Evolutionary conservation across 1,140 invertebrate species (phyloP), one percentile per base, ranked within the genome.

Genomic region (Daktulosphaira vitifoliae): DNA sequence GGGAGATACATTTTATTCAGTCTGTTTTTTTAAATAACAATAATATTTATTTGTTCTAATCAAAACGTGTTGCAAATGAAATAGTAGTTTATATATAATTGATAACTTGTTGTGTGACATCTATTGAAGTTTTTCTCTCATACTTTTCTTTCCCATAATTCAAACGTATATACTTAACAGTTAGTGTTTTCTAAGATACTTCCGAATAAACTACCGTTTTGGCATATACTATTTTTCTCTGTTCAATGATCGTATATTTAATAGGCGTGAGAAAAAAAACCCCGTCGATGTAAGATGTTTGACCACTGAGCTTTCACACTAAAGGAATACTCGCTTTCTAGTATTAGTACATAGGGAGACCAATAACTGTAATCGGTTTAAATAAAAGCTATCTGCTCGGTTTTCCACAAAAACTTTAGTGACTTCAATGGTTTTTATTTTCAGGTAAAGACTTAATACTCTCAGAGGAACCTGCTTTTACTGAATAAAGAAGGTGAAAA

Each of bases 361-460:
- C 56, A 48, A 56, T 20, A 33, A 25, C 26, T 18, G 56, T 62
- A 62, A 62, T 62, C 56, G 56, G 56, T 25, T 62, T 62, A 62
- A 37, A 46, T 33, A 62, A 62, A 62, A 62, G 56, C 56, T 25
- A 62, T 22, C 56, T 20, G 5, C 44, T 46, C 6, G 46, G 29
- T 48, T n/a, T 8, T 22, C 16, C 46, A 48, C 25, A n/a, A 44
- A 44, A 44, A 7, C 5, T 37, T 37, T 37, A 6, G 6, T 13
- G 33, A 37, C 33, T 5, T 37, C 13, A 7, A 7, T 37, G 6
- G 5, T 37, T 37, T 37, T 38, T 37, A 23, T 54, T 52, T 20
- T 18, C 22, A 4, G 7, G 26, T 42, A 42, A 33, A 23, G 38
- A 38, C 52, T 33, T 20, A n/a, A 54, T 38, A 38, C 15, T 54